Conservation (phyloP, 1,140 invertebrate genomes). For the Drosophila prosaltans region DNA sequence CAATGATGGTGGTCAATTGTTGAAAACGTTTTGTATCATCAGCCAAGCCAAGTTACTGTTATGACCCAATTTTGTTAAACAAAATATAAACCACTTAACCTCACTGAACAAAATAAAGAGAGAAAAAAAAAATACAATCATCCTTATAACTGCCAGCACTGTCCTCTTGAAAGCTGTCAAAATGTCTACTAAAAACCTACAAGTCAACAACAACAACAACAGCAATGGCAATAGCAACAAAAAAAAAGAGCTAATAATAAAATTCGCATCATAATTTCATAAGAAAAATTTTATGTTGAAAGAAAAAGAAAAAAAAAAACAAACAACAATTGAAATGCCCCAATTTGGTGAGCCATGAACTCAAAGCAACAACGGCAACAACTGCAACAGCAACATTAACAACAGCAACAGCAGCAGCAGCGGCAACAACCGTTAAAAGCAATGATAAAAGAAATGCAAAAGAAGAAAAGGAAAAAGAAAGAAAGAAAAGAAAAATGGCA, state of each 20-base stretch:
- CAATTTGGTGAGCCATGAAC: constrained; percentile 78
- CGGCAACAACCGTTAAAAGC: constrained; percentile 53
- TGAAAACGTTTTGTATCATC: no score
- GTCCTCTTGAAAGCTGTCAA: constrained; percentile 64
- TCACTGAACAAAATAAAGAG: constrained; percentile 13
- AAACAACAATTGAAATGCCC: constrained; percentile 71
- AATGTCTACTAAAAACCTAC: constrained; percentile 47
- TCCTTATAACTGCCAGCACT: constrained; percentile 17
- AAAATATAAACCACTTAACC: constrained; percentile 44
- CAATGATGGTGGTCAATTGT: no score
- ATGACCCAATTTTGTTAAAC: constrained; percentile 39
- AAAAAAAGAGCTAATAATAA: constrained; percentile 68
- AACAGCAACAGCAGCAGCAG: constrained; percentile 28
- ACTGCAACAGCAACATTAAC: constrained; percentile 25
- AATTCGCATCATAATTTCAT: constrained; percentile 72
- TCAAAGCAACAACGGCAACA: constrained; percentile 61
- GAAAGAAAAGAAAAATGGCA: constrained; percentile 56
- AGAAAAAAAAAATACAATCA: not conserved
- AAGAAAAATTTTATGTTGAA: constrained; percentile 53
- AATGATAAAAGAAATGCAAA: constrained; percentile 66
- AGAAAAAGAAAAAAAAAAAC: constrained; percentile 39
- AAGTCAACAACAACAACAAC: not conserved
- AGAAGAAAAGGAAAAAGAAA: constrained; percentile 30
- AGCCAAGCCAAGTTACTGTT: constrained; percentile 20
- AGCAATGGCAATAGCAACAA: not conserved